phyloP scores from a whole-genome alignment of 2,113 vertebrate genomes.

The Cephalopholis sonnerati region DNA sequence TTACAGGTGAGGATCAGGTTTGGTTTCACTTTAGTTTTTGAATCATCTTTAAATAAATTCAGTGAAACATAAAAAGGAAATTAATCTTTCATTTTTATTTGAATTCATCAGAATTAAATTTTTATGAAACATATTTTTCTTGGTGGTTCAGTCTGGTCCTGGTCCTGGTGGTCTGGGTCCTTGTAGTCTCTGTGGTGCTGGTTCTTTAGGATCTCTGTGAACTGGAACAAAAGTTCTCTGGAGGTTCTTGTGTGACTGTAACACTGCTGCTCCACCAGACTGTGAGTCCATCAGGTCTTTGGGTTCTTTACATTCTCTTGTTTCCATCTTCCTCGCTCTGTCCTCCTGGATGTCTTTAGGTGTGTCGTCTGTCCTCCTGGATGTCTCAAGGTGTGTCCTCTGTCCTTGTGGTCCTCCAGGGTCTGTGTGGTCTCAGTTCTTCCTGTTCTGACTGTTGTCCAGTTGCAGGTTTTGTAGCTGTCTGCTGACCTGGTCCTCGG shows the following conservation, averaged over 20 bases:
- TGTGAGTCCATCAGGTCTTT: background rate
- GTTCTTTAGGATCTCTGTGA: background rate
- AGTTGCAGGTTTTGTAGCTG: constrained; percentile 62
- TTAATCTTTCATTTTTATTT: no score
- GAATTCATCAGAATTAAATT: no score
- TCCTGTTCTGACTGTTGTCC: constrained; percentile 26
- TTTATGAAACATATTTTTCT: no score
- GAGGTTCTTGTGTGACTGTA: background rate
- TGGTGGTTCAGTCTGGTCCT: no score
- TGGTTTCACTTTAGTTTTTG: no score
- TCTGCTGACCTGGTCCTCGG: constrained; percentile 39
- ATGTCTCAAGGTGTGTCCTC: background rate
- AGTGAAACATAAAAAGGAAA: no score
- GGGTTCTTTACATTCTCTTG: background rate
- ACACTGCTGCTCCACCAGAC: no score
- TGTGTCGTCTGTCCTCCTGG: background rate
- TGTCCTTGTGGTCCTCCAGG: background rate
- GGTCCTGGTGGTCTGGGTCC: no score
- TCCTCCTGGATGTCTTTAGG: background rate
- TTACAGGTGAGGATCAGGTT: no score
- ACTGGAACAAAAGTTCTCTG: background rate
- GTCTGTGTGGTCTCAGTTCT: constrained; percentile 22
- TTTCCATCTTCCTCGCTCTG: background rate
- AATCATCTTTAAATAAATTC: no score
- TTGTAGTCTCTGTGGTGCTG: no score